Evolutionary conservation across 2,113 vertebrate genomes (phyloP).

Genomic region (Helogale parvula): DNA sequence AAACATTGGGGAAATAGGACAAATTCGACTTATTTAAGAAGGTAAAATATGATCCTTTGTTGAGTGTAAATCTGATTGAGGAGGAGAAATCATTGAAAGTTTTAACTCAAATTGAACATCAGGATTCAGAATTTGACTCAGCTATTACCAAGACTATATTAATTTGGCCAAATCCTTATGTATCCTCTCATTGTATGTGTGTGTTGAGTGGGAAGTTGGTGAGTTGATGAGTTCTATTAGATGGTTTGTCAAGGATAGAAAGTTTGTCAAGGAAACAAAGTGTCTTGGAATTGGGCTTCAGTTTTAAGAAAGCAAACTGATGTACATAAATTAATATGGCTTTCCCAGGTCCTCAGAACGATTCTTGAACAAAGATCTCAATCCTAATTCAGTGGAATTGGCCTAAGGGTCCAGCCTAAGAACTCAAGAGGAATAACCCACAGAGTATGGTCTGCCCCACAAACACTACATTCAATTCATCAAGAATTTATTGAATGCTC

Average conservation of each 20-base stretch:
- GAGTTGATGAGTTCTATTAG: background rate
- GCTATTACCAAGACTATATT: background rate
- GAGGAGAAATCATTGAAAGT: background rate
- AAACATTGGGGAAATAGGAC: background rate
- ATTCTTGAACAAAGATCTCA: background rate
- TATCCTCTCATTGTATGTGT: background rate
- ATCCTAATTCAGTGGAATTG: background rate
- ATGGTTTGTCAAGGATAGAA: background rate
- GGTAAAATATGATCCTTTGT: background rate
- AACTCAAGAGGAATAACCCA: background rate
- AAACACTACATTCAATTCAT: background rate
- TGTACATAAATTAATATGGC: background rate
- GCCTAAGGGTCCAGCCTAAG: background rate
- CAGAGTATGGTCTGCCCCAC: background rate
- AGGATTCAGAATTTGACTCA: background rate
- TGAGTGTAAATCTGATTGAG: background rate
- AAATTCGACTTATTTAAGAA: background rate
- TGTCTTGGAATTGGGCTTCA: background rate
- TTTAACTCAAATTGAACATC: background rate
- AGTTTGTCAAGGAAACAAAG: background rate
- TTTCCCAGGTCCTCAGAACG: background rate
- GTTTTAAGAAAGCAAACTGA: conserved; percentile 28
- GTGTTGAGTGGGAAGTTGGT: background rate
- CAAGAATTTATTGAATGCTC: background rate
- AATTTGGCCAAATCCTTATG: background rate